phyloP scores from a whole-genome alignment of 2,113 vertebrate genomes.

The Platysternon megacephalum region DNA sequence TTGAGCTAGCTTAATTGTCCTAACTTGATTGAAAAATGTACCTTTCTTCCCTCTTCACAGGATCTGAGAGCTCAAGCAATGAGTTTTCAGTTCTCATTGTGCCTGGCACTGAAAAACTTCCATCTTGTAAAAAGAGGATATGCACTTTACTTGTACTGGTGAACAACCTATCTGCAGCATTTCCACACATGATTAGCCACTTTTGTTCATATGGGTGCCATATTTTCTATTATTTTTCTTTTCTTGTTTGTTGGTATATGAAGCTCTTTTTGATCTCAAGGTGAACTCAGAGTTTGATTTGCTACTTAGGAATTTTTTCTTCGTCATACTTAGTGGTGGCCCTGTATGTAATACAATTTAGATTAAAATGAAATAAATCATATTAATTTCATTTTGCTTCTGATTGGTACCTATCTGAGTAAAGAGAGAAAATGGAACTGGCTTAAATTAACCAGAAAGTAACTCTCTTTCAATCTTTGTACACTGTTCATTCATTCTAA shows the following conservation, averaged over 20 bases:
- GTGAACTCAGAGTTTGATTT: conserved; percentile 17
- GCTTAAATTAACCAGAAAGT: conserved; percentile 31
- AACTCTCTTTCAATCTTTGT: conserved; percentile 38
- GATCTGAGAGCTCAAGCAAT: background rate
- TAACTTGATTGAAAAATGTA: background rate
- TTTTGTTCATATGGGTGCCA: background rate
- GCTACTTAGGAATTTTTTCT: background rate
- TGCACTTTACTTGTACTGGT: background rate
- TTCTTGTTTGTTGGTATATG: conserved; percentile 35
- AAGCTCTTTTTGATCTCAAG: conserved; percentile 1
- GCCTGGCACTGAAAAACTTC: background rate
- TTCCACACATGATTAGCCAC: conserved; percentile 44
- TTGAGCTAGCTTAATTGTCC: background rate
- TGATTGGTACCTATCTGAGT: conserved; percentile 52
- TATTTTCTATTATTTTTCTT: conserved; percentile 38
- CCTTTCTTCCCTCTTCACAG: background rate
- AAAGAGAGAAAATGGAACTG: conserved; percentile 44
- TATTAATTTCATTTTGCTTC: conserved; percentile 52
- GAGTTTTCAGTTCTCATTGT: background rate
- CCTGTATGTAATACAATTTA: conserved; percentile 13
- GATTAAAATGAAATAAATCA: conserved; percentile 15
- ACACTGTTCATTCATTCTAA: conserved; percentile 42
- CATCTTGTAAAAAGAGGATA: background rate
- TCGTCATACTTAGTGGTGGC: background rate
- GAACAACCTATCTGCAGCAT: background rate